These are phyloP conservation scores for Pungitius pungitius DNA, from an alignment of 2,113 vertebrate species.

Conservation along the genomic window DNA sequence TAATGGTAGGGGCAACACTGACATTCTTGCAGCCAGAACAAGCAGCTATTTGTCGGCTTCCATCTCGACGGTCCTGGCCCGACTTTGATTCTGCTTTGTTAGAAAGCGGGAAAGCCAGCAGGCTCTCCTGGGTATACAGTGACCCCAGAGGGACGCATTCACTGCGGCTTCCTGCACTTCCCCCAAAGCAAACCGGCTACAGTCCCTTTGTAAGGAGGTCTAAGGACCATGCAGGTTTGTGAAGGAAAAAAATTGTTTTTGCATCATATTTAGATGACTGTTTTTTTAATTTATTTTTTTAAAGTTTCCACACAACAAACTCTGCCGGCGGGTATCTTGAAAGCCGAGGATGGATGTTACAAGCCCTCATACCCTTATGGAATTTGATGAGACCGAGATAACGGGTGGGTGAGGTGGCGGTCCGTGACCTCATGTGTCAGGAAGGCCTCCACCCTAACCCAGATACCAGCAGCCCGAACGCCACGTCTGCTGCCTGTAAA, in stretches of 20 bases:
- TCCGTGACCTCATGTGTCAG: constrained; percentile 61
- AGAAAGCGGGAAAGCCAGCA: constrained; percentile 30
- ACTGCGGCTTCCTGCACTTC: constrained; percentile 59
- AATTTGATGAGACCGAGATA: constrained; percentile 35
- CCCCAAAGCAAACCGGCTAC: constrained; percentile 39
- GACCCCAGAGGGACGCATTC: constrained; percentile 52
- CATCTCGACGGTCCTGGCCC: constrained; percentile 33
- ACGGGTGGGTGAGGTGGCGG: constrained; percentile 31
- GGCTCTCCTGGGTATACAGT: constrained; percentile 29
- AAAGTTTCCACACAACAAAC: neutral
- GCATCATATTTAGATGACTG: neutral
- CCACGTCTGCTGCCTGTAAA: constrained; percentile 54
- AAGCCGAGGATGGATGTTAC: constrained; percentile 53
- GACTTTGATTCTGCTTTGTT: constrained; percentile 36
- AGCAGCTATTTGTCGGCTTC: constrained; percentile 49
- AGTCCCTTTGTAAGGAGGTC: constrained; percentile 29
- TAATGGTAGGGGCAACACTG: too few relatives aligned
- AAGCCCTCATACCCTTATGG: constrained; percentile 61
- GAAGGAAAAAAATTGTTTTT: neutral
- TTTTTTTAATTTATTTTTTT: neutral
- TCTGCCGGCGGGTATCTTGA: constrained; percentile 5
- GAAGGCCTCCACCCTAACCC: constrained; percentile 50
- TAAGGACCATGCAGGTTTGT: neutral
- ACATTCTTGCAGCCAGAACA: constrained; percentile 33
- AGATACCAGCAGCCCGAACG: constrained; percentile 23